A percentile compares a stretch with the other conserved stretches of the same genome.
Evolutionary conservation across 2,888 invertebrate species (phyloP).

Genomic region (Clunio marinus): DNA sequence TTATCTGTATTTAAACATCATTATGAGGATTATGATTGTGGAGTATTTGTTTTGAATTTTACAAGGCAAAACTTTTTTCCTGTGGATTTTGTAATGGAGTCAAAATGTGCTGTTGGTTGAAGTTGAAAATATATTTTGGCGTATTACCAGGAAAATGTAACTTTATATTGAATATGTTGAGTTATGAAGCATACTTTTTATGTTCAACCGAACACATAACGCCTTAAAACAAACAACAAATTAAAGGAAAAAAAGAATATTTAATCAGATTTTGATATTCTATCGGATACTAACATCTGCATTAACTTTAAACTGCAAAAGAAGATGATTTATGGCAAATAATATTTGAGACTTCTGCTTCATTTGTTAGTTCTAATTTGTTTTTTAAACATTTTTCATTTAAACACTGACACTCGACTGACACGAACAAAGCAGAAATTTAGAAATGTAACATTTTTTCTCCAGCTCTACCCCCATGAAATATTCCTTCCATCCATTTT

Average conservation of each 20-base stretch:
- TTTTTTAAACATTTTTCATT: neutral
- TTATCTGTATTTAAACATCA: slow-evolving; percentile 22
- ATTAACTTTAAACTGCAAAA: no score
- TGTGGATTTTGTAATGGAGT: neutral
- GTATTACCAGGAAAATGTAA: neutral
- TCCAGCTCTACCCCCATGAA: neutral
- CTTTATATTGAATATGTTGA: neutral
- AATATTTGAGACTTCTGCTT: neutral
- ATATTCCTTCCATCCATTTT: neutral
- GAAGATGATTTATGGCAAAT: neutral
- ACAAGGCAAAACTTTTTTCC: neutral
- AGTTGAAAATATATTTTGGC: neutral
- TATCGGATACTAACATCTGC: no score
- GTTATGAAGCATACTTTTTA: neutral
- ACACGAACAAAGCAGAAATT: neutral
- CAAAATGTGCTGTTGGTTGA: no score
- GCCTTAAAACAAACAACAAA: no score
- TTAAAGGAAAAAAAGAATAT: no score
- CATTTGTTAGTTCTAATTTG: slow-evolving; percentile 14
- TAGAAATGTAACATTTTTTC: slow-evolving; percentile 6
- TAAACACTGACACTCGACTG: neutral
- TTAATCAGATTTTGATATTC: no score
- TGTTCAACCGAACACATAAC: no score
- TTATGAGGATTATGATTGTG: slow-evolving; percentile 5
- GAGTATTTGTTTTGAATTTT: neutral